These are phyloP conservation scores for Galago senegalensis DNA, from an alignment of 2,797 vertebrate genomes.

Conservation along the genomic window DNA sequence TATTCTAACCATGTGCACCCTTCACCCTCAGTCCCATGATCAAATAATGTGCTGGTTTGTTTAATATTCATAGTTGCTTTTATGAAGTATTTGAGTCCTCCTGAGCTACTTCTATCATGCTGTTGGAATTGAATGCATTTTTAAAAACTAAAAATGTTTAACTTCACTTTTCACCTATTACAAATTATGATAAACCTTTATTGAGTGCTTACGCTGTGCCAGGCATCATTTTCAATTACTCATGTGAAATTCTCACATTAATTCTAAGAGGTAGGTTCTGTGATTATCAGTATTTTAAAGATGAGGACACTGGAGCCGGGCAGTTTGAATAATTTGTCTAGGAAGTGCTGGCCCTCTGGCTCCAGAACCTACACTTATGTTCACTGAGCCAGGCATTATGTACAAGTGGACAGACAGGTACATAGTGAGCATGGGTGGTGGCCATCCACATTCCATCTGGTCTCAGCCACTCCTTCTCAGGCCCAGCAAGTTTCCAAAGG, in stretches of 20 bases:
- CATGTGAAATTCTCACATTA: slow-evolving; percentile 42
- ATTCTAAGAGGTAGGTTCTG: not conserved
- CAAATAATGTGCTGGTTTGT: not conserved
- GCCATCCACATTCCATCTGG: not conserved
- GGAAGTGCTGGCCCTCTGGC: not conserved
- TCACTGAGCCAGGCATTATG: not conserved
- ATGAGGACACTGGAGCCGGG: not conserved
- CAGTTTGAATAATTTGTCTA: not conserved
- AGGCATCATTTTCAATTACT: slow-evolving; percentile 47
- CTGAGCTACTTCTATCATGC: not conserved
- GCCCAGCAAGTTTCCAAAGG: not conserved
- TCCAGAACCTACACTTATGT: not conserved
- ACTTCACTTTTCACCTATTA: slow-evolving; percentile 34
- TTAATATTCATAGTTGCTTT: slow-evolving; percentile 38
- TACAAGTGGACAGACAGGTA: not conserved
- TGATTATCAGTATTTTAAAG: slow-evolving; percentile 45
- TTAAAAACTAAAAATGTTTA: not conserved
- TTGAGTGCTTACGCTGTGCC: not conserved
- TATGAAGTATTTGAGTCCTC: slow-evolving; percentile 40
- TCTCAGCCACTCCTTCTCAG: not conserved
- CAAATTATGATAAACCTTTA: slow-evolving; percentile 59
- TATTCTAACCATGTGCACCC: not conserved
- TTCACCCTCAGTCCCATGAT: not conserved
- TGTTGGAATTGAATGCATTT: slow-evolving; percentile 28
- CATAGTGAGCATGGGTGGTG: not conserved